A percentile compares a stretch with the other conserved stretches of the same genome.
Conservation (phyloP, 2,888 invertebrate species). For the Eutolmus rufibarbis region DNA sequence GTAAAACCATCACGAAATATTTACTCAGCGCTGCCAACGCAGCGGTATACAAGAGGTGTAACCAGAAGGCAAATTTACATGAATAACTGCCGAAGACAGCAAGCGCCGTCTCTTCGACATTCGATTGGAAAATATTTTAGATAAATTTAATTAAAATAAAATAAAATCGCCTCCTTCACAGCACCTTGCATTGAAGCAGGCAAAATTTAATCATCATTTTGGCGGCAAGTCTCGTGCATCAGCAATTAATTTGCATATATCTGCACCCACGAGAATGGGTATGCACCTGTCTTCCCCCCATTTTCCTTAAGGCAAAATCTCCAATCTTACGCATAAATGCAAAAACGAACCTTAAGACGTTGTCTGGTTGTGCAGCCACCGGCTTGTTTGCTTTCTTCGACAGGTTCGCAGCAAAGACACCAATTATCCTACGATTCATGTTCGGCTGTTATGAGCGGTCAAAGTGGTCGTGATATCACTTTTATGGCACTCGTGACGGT, state of each 20-base stretch:
- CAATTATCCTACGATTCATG: background rate
- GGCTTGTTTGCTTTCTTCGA: background rate
- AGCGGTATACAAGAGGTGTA: background rate
- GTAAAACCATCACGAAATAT: background rate
- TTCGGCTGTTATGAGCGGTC: background rate
- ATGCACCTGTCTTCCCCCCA: background rate
- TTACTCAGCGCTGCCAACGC: background rate
- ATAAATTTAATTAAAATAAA: background rate
- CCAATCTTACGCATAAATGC: background rate
- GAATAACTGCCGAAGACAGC: background rate
- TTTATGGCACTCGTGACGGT: background rate
- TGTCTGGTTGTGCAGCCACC: background rate
- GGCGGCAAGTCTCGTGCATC: background rate
- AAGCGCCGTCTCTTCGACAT: background rate
- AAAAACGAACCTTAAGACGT: background rate
- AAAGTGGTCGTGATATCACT: background rate
- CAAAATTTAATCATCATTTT: background rate
- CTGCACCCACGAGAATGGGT: background rate
- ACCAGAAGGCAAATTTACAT: background rate
- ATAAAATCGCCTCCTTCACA: background rate
- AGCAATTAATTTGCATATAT: background rate
- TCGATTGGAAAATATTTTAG: background rate
- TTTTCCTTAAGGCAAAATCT: background rate
- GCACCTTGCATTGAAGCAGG: background rate
- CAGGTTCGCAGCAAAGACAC: background rate